Percentiles rank a stretch among this genome's conserved stretches.
Conservation (phyloP, 2,113 vertebrate genomes). For the Eulemur macaco region DNA sequence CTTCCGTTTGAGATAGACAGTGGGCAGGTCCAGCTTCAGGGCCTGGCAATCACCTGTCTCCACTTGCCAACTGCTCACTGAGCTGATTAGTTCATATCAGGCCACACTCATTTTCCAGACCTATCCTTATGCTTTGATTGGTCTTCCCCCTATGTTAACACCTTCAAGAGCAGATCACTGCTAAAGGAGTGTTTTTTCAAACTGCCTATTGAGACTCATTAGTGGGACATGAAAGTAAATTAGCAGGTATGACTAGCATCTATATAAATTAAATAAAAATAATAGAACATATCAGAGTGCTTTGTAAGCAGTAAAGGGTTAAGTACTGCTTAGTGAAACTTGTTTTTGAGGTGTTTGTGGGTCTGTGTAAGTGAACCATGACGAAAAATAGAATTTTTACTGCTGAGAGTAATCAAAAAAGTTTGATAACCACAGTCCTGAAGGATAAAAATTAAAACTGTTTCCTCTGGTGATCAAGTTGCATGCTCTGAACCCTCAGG, state of each 20-base stretch:
- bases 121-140: neutral
- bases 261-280: neutral
- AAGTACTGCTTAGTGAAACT: neutral
- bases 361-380: neutral
- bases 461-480: neutral
- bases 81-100: neutral
- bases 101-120: neutral
- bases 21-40: rapidly evolving
- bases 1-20: neutral
- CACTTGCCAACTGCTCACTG: neutral
- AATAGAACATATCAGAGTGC: neutral
- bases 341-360: neutral
- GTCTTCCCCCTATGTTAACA: neutral
- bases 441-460: neutral
- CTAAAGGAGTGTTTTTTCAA: neutral
- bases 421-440: neutral
- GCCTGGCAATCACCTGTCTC: neutral
- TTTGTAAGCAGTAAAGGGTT: neutral
- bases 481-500: neutral
- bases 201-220: neutral
- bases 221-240: neutral
- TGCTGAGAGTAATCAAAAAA: neutral
- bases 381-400: neutral
- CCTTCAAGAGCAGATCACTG: neutral
- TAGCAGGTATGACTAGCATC: neutral